These are phyloP conservation scores for Megalops cyprinoides DNA, from an alignment of 2,797 vertebrate genomes.

Conservation along the genomic window DNA sequence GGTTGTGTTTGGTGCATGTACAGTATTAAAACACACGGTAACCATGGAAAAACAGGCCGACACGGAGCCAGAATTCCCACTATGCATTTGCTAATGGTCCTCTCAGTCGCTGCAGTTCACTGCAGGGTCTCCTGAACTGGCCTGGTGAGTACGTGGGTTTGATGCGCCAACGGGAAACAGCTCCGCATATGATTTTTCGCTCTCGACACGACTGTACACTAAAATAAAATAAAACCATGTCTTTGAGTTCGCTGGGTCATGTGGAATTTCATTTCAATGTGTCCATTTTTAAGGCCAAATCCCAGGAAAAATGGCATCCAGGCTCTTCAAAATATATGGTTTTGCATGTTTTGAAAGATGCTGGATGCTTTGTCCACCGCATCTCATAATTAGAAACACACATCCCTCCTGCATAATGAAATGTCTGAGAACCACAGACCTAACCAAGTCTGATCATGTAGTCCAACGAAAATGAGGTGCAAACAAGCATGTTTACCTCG, in stretches of 20 bases:
- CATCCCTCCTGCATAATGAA: conserved; percentile 9
- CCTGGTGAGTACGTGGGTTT: not conserved
- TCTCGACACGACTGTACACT: not conserved
- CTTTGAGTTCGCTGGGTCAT: not conserved
- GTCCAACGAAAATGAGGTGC: not conserved
- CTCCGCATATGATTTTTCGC: not conserved
- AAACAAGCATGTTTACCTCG: not conserved
- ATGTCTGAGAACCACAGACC: not conserved
- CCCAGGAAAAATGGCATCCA: not conserved
- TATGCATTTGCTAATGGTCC: not conserved
- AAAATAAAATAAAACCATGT: not conserved
- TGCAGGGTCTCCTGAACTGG: too few species aligned
- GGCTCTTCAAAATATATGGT: not conserved
- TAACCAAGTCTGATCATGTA: not conserved
- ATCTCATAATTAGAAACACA: conserved; percentile 1
- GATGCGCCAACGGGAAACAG: not conserved
- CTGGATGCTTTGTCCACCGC: not conserved
- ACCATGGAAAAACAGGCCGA: conserved; percentile 13
- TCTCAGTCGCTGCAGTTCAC: not conserved
- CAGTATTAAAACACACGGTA: not conserved
- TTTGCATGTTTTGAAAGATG: not conserved
- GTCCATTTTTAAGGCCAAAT: not conserved
- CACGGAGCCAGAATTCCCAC: not conserved
- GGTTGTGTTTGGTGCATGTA: not conserved
- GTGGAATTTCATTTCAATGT: not conserved